A percentile compares a stretch with the other conserved stretches of the same genome.
Conservation (phyloP, 2,113 vertebrate genomes). For the Xiphophorus couchianus region DNA sequence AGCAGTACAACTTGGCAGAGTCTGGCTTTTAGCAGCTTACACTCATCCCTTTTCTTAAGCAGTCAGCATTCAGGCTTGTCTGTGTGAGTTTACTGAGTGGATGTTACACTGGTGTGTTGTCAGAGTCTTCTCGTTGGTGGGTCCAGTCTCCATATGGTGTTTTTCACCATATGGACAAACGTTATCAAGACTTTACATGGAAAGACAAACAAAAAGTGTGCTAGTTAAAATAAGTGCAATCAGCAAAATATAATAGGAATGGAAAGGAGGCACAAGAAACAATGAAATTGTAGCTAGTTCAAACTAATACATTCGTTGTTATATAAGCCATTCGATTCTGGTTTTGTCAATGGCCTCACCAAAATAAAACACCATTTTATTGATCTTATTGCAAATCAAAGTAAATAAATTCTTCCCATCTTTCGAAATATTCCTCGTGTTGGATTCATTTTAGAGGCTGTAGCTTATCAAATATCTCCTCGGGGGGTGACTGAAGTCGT, state of each 20-base stretch:
- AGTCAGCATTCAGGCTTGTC: constrained; percentile 51
- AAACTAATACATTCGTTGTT: constrained; percentile 4
- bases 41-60: constrained; percentile 52
- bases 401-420: not conserved
- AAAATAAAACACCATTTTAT: not conserved
- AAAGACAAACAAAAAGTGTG: not conserved
- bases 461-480: constrained; percentile 60
- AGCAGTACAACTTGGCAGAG: constrained; percentile 11
- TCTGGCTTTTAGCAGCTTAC: constrained; percentile 52
- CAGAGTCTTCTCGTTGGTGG: constrained; percentile 43
- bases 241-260: not conserved
- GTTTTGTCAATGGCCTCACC: not conserved
- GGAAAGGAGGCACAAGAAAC: constrained; percentile 2
- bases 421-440: not conserved
- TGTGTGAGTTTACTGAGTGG: constrained; percentile 36
- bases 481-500: not conserved
- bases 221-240: not conserved
- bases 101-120: constrained; percentile 46
- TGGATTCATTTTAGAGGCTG: not conserved
- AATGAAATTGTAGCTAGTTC: constrained; percentile 24
- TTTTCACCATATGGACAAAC: not conserved
- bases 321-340: constrained; percentile 1
- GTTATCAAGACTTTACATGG: not conserved
- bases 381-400: not conserved
- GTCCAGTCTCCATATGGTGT: not conserved